Conservation (phyloP, 2,888 invertebrate species). For the Deilephila elpenor region DNA sequence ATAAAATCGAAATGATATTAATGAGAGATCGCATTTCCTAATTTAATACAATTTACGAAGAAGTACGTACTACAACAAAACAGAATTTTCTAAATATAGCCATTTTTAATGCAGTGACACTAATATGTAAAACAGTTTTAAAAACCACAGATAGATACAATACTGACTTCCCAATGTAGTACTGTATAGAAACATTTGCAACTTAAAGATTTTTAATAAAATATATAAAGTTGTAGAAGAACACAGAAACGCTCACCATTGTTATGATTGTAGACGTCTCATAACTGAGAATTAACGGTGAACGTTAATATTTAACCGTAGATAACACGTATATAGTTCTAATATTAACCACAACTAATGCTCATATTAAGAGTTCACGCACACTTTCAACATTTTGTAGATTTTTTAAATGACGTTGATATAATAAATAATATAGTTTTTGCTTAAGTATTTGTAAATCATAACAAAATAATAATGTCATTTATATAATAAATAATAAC, state of each 20-base stretch:
- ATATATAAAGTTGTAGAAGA: too few relatives aligned
- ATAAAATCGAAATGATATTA: neutral
- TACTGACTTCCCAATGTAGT: too few relatives aligned
- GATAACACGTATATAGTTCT: neutral
- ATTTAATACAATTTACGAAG: neutral
- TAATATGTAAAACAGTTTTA: too few relatives aligned
- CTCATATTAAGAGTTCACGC: neutral
- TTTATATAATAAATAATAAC: too few relatives aligned
- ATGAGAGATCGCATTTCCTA: neutral
- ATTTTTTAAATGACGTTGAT: neutral
- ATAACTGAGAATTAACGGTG: neutral
- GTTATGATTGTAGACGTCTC: too few relatives aligned
- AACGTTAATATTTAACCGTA: neutral
- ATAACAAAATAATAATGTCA: too few relatives aligned
- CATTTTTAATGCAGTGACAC: too few relatives aligned
- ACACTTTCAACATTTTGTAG: neutral
- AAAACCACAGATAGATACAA: too few relatives aligned
- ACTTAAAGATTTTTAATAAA: too few relatives aligned
- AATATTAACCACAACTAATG: slow-evolving; percentile 5
- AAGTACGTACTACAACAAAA: neutral
- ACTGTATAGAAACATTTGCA: too few relatives aligned
- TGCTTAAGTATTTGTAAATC: neutral
- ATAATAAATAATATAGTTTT: neutral
- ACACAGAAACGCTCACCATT: neutral
- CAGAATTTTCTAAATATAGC: too few relatives aligned